phyloP scores from a whole-genome alignment of 2,888 invertebrate species.

The Sussaba pulchella region DNA sequence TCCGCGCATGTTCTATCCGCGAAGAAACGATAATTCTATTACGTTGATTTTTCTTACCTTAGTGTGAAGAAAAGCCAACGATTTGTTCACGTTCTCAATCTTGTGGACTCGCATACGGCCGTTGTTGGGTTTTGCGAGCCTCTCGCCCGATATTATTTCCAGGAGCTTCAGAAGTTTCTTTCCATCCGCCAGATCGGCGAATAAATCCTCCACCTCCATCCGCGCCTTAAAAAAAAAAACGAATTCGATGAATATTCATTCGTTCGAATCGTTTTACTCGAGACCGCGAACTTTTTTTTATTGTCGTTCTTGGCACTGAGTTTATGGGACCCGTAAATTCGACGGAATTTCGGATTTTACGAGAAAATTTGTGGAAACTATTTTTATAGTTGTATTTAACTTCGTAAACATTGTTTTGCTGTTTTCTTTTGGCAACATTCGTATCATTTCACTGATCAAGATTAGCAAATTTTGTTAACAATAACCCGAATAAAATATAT shows the following conservation, averaged over 20 bases:
- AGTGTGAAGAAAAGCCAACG: constrained; percentile 97
- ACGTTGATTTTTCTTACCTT: constrained; percentile 87
- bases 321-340: too few species aligned
- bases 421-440: too few species aligned
- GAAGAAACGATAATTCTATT: constrained; percentile 12
- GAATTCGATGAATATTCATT: constrained; percentile 22
- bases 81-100: constrained; percentile 99
- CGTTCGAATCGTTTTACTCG: neutral
- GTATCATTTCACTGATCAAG: too few species aligned
- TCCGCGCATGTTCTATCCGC: neutral
- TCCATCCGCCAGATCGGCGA: constrained; percentile 98
- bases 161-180: constrained; percentile 95
- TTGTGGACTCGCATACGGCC: constrained; percentile 99
- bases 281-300: neutral
- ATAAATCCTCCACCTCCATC: constrained; percentile 99
- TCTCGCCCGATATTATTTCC: constrained; percentile 99
- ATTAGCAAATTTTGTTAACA: too few species aligned
- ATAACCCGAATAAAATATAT: too few species aligned
- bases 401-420: too few species aligned
- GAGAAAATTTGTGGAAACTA: too few species aligned
- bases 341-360: too few species aligned
- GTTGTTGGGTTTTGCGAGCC: constrained; percentile 97
- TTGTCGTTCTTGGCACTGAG: neutral
- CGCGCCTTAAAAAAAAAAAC: constrained; percentile 92
- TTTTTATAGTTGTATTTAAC: too few species aligned